Base-by-base conservation (phyloP, 1,140 invertebrate genomes). In the Drosophila guanche region DNA sequence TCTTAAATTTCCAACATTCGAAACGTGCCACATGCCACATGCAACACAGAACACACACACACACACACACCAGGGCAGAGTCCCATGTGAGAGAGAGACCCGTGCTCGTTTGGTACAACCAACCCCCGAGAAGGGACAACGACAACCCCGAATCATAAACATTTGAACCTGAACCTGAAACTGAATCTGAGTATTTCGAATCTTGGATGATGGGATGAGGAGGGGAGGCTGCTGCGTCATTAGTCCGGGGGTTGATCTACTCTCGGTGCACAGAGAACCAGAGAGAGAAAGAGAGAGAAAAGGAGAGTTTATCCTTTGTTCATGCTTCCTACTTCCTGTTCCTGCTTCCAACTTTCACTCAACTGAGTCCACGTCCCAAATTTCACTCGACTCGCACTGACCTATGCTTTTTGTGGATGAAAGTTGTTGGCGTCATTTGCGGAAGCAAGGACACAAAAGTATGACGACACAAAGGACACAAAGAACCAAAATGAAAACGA, bases 1-100 rank as follows among this genome's bases (percentile, higher is more conserved):
- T 74, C 22, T 25, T 43, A 54, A 77, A 77, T 85, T 86, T 73
- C 81, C 73, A 75, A 56, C 58, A 53, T 78, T 73, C 58, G 51
- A 69, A 69, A 76, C 63, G 63, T 76, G 62, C 67, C 78, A 79
- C 76, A 75, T 78, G 75, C 67, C 68, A 54, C 61, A n/a, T n/a
- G n/a, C n/a, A n/a, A n/a, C n/a, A 47, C 48, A 43, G 57, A 7
- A 20, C 45, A 48, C 56, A 33, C 40, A 53, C 43, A 20, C 45
- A 53, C 43, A 46, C 37, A 48, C 23, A 52, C 23, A 51, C 48
- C 42, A 50, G 47, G 55, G 46, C 6, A 63, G 42, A 60, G 58
- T 12, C 33, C 10, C 16, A 20, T 20, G 16, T 20, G 16, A 20
- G 16, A 69, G 53, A 43, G 40, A 47, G n/a, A 61, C 43, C 43